Evolutionary conservation across 1,140 invertebrate species (phyloP), one percentile per base, ranked within the genome.

Genomic region (Drosophila ficusphila): DNA sequence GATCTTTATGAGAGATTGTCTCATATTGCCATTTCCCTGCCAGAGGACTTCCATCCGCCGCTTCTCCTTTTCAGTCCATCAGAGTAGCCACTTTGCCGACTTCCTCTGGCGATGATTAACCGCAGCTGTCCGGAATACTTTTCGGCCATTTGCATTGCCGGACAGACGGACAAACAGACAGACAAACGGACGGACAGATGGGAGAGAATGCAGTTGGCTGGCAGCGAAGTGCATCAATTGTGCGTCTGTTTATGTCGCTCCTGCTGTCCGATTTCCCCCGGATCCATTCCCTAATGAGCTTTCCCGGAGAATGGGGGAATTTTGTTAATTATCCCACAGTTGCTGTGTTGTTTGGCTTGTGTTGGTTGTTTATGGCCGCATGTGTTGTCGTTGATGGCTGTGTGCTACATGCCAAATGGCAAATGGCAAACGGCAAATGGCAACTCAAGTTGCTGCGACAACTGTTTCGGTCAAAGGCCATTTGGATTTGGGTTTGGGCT

Each of bases 321-420:
- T 54, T 57, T 69, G 76, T 73, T 57, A 79, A 78, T 74, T 79
- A 69, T 48, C 60, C 52, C 34, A 65, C 38, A 34, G 65, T 34
- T 58, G 25, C 51, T 48, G 56, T 27, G n/a, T n/a, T n/a, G n/a
- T n/a, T n/a, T 19, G n/a, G 4, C 1, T 0, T 19, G n/a, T 16
- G 9, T 1, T 16, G 51, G 18, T 12, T 72, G 33, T 39, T 65
- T 41, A 49, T 49, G 42, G 34, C 57, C 51, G 44, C 34, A 31
- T 49, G 25, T 61, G 42, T 44, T 19, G 48, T 34, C 46, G 21
- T 11, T 57, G 49, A 57, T 41, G 61, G 49, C 31, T 29, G 29
- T 18, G 42, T 67, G 21, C 25, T 34, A 12, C 23, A 39, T 52
- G n/a, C n/a, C n/a, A n/a, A n/a, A n/a, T 25, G 12, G 9, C 4